These are phyloP conservation scores for Alaudala cheleensis DNA, from an alignment of 2,113 vertebrate genomes.

Conservation along the genomic window DNA sequence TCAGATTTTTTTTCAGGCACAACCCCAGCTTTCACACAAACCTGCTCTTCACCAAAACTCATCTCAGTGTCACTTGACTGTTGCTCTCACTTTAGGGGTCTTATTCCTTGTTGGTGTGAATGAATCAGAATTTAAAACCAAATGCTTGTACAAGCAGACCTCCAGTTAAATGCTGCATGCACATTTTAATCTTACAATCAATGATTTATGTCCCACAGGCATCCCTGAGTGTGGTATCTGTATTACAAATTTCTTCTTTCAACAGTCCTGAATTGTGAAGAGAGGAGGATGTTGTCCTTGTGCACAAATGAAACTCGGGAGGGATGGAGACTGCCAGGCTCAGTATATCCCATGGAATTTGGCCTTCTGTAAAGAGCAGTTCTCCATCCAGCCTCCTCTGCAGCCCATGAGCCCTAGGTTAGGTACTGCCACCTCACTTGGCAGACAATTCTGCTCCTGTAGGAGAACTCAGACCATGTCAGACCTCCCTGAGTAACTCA, in stretches of 20 bases:
- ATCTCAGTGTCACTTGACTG: neutral
- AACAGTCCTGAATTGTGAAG: neutral
- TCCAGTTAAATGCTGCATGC: neutral
- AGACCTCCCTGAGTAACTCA: neutral
- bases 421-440: neutral
- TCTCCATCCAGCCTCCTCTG: neutral
- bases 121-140: neutral
- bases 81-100: neutral
- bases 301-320: neutral
- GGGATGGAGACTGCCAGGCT: neutral
- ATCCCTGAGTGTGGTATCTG: neutral
- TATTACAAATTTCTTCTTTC: neutral
- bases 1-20: neutral
- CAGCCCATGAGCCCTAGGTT: neutral
- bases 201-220: neutral
- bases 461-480: neutral
- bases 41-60: neutral
- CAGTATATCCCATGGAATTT: neutral
- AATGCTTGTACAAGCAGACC: neutral
- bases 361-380: neutral
- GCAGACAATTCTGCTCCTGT: neutral
- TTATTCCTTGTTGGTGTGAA: neutral
- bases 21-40: neutral
- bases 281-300: neutral
- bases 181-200: neutral